Evolutionary conservation across 2,888 invertebrate species (phyloP).

Genomic region (Drosophila tripunctata): DNA sequence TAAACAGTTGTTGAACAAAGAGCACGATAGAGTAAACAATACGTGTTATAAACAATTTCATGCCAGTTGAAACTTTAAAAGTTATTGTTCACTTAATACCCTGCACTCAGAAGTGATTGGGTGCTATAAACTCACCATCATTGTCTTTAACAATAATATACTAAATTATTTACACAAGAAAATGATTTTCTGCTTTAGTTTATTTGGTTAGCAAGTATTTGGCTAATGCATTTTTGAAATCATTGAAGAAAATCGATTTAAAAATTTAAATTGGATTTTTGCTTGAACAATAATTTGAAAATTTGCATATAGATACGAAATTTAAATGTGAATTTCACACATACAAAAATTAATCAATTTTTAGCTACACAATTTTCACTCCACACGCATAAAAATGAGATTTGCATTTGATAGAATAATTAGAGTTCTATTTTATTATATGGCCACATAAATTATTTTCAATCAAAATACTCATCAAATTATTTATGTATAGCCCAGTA

Average conservation of each 20-base stretch:
- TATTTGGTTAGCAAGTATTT: no score
- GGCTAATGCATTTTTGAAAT: slow-evolving; percentile 18
- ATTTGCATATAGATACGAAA: slow-evolving; percentile 31
- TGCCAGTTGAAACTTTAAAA: background rate
- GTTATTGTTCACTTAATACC: slow-evolving; percentile 1
- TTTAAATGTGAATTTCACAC: slow-evolving; percentile 21
- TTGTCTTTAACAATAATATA: background rate
- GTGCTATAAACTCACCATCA: background rate
- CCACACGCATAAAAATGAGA: slow-evolving; percentile 24
- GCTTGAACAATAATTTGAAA: slow-evolving; percentile 4
- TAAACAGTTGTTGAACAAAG: slow-evolving; percentile 42
- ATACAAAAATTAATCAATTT: slow-evolving; percentile 55
- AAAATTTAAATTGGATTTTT: slow-evolving; percentile 12
- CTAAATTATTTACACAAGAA: background rate
- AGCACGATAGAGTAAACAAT: slow-evolving; percentile 15
- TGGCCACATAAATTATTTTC: slow-evolving; percentile 55
- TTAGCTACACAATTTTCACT: slow-evolving; percentile 17
- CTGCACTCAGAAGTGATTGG: background rate
- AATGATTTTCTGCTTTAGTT: no score
- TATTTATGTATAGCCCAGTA: background rate
- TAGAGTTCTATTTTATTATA: slow-evolving; percentile 41
- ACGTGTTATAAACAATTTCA: slow-evolving; percentile 16
- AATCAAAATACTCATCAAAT: slow-evolving; percentile 31
- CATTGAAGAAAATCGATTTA: background rate
- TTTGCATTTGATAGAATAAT: slow-evolving; percentile 56